Evolutionary conservation across 2,888 invertebrate species (phyloP).

Genomic region (Odontocolon sp.): DNA sequence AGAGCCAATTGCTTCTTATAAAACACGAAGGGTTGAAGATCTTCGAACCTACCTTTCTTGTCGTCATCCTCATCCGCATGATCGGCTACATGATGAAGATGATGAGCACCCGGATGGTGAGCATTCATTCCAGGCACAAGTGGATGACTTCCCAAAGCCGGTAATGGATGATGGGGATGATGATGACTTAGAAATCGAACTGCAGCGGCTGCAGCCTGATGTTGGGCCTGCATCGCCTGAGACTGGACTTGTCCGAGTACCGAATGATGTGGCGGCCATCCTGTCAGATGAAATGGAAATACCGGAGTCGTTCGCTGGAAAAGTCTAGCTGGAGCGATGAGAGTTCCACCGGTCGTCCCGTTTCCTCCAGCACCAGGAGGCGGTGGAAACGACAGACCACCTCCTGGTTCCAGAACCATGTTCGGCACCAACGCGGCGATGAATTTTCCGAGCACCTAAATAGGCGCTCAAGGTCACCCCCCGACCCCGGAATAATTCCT

Average conservation of each 20-base stretch:
- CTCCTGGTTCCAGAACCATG: conserved; percentile 80
- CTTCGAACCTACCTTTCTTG: conserved; percentile 79
- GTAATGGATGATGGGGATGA: conserved; percentile 78
- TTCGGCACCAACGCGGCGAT: conserved; percentile 78
- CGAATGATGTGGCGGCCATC: conserved; percentile 79
- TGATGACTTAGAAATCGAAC: conserved; percentile 77
- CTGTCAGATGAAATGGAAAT: conserved; percentile 78
- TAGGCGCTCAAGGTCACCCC: conserved; percentile 36
- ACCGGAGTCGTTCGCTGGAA: conserved; percentile 79
- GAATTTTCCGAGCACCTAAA: conserved; percentile 40
- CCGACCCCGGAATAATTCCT: conserved; percentile 31
- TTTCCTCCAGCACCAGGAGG: conserved; percentile 77
- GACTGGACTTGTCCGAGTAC: conserved; percentile 78
- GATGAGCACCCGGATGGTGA: conserved; percentile 76
- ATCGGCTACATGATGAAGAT: conserved; percentile 74
- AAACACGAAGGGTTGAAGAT: too few species aligned
- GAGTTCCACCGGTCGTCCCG: conserved; percentile 73
- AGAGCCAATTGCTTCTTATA: neutral
- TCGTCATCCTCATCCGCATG: conserved; percentile 77
- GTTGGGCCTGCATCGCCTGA: conserved; percentile 78
- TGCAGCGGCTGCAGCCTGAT: conserved; percentile 77
- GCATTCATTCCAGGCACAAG: conserved; percentile 75
- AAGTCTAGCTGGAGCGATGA: conserved; percentile 75
- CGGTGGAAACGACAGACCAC: conserved; percentile 80
- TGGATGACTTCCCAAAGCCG: conserved; percentile 76